Conservation (phyloP, 2,888 invertebrate species). For the Lasioglossum vierecki region DNA sequence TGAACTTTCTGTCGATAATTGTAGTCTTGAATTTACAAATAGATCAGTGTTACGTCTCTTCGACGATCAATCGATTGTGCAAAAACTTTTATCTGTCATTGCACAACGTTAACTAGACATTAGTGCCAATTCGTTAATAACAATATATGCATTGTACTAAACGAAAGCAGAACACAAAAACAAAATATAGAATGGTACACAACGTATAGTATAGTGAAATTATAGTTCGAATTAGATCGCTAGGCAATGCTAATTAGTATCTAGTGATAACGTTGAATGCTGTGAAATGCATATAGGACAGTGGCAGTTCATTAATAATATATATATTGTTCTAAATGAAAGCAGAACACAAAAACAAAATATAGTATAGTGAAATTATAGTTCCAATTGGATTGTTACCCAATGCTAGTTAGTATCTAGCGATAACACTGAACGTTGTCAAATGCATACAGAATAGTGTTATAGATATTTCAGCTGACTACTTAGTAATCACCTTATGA, state of each 20-base stretch:
- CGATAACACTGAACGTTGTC: background rate
- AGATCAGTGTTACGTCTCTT: conserved; percentile 11
- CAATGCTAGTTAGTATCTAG: background rate
- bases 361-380: background rate
- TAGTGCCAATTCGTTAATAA: conserved; percentile 11
- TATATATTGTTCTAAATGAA: conserved; percentile 5
- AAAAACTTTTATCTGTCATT: conserved; percentile 27
- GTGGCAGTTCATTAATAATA: background rate
- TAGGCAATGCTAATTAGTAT: background rate
- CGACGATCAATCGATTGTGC: background rate
- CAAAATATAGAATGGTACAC: background rate
- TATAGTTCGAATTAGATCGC: background rate
- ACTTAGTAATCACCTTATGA: conserved; percentile 11
- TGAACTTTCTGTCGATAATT: background rate
- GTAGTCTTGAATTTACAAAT: background rate
- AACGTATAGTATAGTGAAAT: background rate
- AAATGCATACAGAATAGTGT: background rate
- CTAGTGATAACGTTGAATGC: background rate
- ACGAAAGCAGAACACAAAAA: background rate
- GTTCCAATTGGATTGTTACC: background rate
- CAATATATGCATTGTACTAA: background rate
- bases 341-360: conserved; percentile 1
- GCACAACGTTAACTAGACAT: background rate
- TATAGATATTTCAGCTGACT: conserved; percentile 20
- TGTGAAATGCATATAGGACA: background rate